Evolutionary conservation across 1,140 invertebrate species (phyloP).

Genomic region (Melipona quadrifasciata): DNA sequence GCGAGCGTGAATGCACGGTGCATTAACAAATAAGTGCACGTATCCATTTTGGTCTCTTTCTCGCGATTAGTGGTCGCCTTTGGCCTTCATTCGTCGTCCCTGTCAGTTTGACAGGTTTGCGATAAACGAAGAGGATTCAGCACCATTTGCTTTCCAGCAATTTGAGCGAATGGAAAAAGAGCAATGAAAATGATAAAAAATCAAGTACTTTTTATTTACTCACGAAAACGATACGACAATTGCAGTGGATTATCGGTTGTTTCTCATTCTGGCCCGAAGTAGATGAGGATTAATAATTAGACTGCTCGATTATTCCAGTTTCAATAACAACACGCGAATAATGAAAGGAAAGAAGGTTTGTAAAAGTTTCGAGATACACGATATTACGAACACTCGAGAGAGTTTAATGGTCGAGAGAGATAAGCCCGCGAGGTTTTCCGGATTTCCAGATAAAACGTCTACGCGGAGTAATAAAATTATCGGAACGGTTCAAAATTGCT

Average conservation of each 20-base stretch:
- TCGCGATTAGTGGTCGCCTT: constrained; percentile 31
- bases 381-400: neutral
- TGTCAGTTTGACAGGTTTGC: neutral
- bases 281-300: neutral
- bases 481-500: neutral
- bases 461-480: neutral
- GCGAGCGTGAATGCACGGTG: constrained; percentile 6
- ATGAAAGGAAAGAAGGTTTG: neutral
- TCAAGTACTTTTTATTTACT: neutral
- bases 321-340: neutral
- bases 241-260: neutral
- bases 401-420: neutral
- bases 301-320: too few species aligned
- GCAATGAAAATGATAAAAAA: neutral
- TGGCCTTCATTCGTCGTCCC: neutral
- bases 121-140: neutral
- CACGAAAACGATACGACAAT: neutral
- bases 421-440: too few species aligned
- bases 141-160: neutral
- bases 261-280: neutral
- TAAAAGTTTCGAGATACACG: neutral
- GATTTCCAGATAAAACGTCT: neutral
- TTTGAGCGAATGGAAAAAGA: neutral
- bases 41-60: constrained; percentile 27
- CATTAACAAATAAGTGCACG: constrained; percentile 19